Base-by-base conservation (phyloP, 2,888 invertebrate genomes). In the Tenthredo amoena region DNA sequence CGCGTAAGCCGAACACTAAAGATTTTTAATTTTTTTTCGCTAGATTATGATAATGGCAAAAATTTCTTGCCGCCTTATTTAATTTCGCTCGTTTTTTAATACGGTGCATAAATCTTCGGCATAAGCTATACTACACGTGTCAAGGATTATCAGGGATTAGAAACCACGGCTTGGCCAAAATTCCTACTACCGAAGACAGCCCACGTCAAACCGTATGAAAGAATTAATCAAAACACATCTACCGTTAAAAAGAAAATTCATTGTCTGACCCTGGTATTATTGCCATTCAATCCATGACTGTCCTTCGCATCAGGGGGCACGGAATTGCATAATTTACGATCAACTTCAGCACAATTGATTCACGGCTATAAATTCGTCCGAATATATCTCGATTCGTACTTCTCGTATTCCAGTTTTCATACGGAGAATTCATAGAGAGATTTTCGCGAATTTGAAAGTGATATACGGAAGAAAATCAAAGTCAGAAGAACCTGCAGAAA, bases 101-200 rank as follows among this genome's bases (percentile, higher is more conserved):
- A 31, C 31, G 18, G 18, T 37, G 6, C 34, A 43, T 26, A 26
- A 74, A 74, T 43, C 43, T 26, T 7, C 9, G 10, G 21, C 4
- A 43, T 7, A 1, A 74, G 74, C 21, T 37, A 1, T 43, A 34
- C 12, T 34, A 26, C 68, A 74, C 40, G n/a, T 18, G 43, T 74
- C 74, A 0, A 12, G 43, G 43, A 74, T 74, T 74, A 74, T 43
- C 21, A 26, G 21, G 74, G 74, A 74, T 74, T 74, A 74, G 21
- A n/a, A 74, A 43, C 43, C 43, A 21, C 40, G 4, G 37, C 43
- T 40, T 26, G 10, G 72, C 15, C 5, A 21, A n/a, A 21, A 74
- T 43, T 6, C 43, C n/a, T n/a, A 12, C 68, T 68, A 5, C 40
- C 74, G 43, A 43, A 21, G 26, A 74, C n/a, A 21, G 43, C 77